phyloP scores from a whole-genome alignment of 2,888 invertebrate genomes.

The Drosophila tanythrix region DNA sequence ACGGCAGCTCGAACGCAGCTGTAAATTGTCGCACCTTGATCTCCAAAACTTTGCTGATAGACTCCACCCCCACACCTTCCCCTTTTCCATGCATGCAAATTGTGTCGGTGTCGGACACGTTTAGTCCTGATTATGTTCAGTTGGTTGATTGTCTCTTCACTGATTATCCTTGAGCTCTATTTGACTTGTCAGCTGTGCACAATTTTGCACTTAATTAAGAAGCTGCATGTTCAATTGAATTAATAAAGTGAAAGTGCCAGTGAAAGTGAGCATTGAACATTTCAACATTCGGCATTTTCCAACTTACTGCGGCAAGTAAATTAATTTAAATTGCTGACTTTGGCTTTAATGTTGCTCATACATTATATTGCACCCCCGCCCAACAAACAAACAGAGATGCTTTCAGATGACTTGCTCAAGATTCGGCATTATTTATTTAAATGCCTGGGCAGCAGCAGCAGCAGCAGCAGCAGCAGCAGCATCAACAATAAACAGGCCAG shows the following conservation, averaged over 20 bases:
- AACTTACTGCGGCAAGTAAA: constrained; percentile 18
- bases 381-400: constrained; percentile 16
- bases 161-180: constrained; percentile 57
- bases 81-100: constrained; percentile 56
- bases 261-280: constrained; percentile 19
- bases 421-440: constrained; percentile 72
- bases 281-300: neutral
- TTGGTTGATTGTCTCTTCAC: constrained; percentile 59
- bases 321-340: constrained; percentile 49
- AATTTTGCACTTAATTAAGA: constrained; percentile 60
- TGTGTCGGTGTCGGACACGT: constrained; percentile 55
- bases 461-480: constrained; percentile 17
- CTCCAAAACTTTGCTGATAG: constrained; percentile 25
- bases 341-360: constrained; percentile 28
- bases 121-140: constrained; percentile 62
- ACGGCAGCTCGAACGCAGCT: constrained; percentile 33
- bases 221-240: constrained; percentile 41
- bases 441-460: constrained; percentile 32
- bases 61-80: neutral
- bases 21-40: constrained; percentile 49
- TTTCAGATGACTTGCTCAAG: constrained; percentile 57
- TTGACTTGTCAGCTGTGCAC: constrained; percentile 47
- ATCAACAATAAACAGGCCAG: constrained; percentile 51
- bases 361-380: constrained; percentile 32
- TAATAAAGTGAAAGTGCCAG: constrained; percentile 39